These are phyloP conservation scores for Andrena dorsata DNA, from an alignment of 2,888 invertebrate genomes.

Conservation along the genomic window DNA sequence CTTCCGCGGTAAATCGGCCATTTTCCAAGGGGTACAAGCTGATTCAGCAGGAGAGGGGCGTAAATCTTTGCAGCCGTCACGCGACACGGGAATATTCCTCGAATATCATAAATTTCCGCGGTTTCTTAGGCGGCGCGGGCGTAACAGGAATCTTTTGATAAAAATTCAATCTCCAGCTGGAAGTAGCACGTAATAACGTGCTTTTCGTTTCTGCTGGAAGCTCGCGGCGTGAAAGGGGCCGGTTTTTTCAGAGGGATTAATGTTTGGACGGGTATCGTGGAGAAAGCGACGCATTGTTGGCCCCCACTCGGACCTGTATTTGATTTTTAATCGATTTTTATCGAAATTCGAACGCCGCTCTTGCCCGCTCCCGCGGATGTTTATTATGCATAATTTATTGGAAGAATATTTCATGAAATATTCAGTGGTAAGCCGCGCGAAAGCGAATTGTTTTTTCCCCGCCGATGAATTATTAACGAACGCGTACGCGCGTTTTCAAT, in stretches of 20 bases:
- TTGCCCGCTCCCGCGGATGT: background rate
- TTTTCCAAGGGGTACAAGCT: slow-evolving; percentile 3
- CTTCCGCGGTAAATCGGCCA: slow-evolving; percentile 14
- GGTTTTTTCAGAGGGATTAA: background rate
- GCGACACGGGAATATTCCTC: slow-evolving; percentile 22
- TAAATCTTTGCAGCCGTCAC: slow-evolving; percentile 32
- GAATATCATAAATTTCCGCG: slow-evolving; percentile 46
- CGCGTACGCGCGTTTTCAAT: slow-evolving; percentile 21
- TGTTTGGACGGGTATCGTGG: too few species aligned
- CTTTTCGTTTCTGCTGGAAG: background rate
- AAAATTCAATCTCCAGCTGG: slow-evolving; percentile 39
- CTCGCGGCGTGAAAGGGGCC: background rate
- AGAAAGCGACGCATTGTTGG: too few species aligned
- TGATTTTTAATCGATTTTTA: background rate
- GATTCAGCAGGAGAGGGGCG: background rate
- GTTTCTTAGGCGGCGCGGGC: slow-evolving; percentile 21
- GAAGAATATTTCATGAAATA: slow-evolving; percentile 35
- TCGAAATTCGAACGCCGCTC: background rate
- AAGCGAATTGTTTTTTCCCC: slow-evolving; percentile 21
- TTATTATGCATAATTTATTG: slow-evolving; percentile 37
- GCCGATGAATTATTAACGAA: slow-evolving; percentile 44
- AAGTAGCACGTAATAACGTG: slow-evolving; percentile 14
- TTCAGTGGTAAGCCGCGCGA: slow-evolving; percentile 21
- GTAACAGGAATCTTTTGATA: slow-evolving; percentile 47
- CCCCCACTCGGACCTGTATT: too few species aligned